A percentile compares a stretch with the other conserved stretches of the same genome.
These are phyloP conservation scores for Tautogolabrus adspersus DNA, from an alignment of 2,113 vertebrate genomes.

Conservation along the genomic window DNA sequence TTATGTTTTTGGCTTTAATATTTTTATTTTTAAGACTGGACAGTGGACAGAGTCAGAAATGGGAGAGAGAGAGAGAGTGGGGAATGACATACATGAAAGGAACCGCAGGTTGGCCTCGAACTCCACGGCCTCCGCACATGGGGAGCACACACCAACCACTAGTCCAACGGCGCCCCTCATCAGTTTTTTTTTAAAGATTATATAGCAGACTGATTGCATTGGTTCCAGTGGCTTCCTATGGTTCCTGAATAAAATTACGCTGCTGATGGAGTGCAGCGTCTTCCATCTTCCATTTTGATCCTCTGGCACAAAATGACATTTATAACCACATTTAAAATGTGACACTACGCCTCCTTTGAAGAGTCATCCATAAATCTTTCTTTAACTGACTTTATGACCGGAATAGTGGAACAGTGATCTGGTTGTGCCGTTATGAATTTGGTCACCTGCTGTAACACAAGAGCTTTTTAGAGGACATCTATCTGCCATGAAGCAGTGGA, in stretches of 20 bases:
- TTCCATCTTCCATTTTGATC: slow-evolving; percentile 58
- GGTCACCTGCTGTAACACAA: slow-evolving; percentile 1
- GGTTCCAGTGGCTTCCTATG: not conserved
- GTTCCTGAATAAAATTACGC: slow-evolving; percentile 45
- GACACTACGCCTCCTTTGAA: slow-evolving; percentile 43
- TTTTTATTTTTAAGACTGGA: too few relatives aligned
- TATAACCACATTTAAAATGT: slow-evolving; percentile 64
- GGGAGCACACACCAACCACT: too few relatives aligned
- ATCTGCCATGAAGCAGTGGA: slow-evolving; percentile 1
- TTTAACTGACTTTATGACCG: slow-evolving; percentile 48
- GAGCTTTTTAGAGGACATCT: slow-evolving; percentile 37
- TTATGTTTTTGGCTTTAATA: too few relatives aligned
- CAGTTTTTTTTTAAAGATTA: not conserved
- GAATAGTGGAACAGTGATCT: slow-evolving; percentile 15
- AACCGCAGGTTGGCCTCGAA: too few relatives aligned
- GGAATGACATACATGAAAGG: too few relatives aligned
- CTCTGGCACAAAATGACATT: slow-evolving; percentile 58
- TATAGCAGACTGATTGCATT: slow-evolving; percentile 20
- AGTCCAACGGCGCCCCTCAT: too few relatives aligned
- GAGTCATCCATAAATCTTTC: slow-evolving; percentile 53
- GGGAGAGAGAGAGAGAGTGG: too few relatives aligned
- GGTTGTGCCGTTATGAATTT: slow-evolving; percentile 10
- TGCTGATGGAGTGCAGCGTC: slow-evolving; percentile 32
- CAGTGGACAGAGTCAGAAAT: too few relatives aligned
- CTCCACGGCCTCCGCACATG: too few relatives aligned